These are phyloP conservation scores for Cassiopea xamachana DNA, from an alignment of 30 jellyfish, hydroid and myxozoan species.

Conservation along the genomic window DNA sequence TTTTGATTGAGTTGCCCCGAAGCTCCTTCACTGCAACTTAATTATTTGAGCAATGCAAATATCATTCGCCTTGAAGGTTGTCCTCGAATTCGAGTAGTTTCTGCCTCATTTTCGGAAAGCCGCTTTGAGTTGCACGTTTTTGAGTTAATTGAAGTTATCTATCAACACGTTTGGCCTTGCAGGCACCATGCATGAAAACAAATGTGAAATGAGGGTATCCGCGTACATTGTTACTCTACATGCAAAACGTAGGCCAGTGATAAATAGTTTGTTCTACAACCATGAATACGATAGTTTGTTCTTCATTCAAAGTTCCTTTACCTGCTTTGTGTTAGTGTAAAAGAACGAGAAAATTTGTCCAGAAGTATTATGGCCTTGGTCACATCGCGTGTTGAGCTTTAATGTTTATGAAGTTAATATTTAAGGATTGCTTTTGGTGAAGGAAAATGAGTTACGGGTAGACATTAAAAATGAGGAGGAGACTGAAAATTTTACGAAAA, in stretches of 20 bases:
- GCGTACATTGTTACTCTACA: conserved; percentile 53
- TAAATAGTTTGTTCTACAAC: conserved; percentile 1
- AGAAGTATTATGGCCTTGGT: too few species aligned
- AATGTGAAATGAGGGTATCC: conserved; percentile 1
- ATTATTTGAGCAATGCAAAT: too few species aligned
- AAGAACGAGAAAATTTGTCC: not conserved
- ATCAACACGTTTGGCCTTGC: conserved; percentile 35
- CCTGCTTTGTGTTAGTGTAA: not conserved
- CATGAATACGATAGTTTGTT: not conserved
- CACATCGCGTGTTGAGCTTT: too few species aligned
- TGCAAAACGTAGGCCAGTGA: conserved; percentile 3
- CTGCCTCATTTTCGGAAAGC: not conserved
- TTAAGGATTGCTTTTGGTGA: not conserved
- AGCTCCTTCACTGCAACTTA: too few species aligned
- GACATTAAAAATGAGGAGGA: too few species aligned
- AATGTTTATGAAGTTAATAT: too few species aligned
- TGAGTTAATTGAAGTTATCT: not conserved
- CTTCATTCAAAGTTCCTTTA: not conserved
- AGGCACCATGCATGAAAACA: conserved; percentile 12
- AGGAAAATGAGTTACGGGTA: not conserved
- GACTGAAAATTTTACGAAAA: too few species aligned
- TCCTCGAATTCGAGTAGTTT: not conserved
- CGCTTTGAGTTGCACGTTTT: not conserved
- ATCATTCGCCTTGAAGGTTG: not conserved
- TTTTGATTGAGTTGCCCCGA: too few species aligned